Evolutionary conservation across 2,888 invertebrate species (phyloP).

Genomic region (Melieria picta): DNA sequence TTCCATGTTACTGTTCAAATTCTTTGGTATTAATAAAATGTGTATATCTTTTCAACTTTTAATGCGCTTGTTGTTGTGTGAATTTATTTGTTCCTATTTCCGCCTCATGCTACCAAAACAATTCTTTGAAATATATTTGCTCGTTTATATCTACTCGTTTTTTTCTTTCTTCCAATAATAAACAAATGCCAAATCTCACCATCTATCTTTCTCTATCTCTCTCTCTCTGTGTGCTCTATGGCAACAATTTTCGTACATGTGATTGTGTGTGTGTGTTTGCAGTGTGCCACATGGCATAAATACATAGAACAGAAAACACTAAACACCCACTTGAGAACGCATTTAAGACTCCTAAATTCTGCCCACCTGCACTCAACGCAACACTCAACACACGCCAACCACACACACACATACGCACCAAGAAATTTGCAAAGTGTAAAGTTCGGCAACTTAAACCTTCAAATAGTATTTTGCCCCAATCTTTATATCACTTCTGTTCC

Average conservation of each 20-base stretch:
- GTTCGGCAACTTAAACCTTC: too few relatives aligned
- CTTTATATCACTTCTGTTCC: conserved; percentile 34
- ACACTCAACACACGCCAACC: too few relatives aligned
- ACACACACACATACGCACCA: neutral
- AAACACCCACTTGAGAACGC: neutral
- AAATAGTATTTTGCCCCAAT: conserved; percentile 12
- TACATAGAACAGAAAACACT: neutral
- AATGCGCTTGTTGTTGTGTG: conserved; percentile 54
- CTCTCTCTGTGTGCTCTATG: conserved; percentile 7
- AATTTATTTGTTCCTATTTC: conserved; percentile 43
- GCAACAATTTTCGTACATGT: too few relatives aligned
- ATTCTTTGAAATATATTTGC: neutral
- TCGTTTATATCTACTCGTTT: conserved; percentile 23
- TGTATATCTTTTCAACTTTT: conserved; percentile 42
- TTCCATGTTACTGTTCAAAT: conserved; percentile 24
- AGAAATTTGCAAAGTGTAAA: too few relatives aligned
- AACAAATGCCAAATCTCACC: neutral
- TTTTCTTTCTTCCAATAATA: neutral
- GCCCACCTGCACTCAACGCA: too few relatives aligned
- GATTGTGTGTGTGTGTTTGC: neutral
- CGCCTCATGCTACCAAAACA: conserved; percentile 9
- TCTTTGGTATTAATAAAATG: conserved; percentile 18
- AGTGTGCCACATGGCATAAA: too few relatives aligned
- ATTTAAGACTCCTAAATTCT: too few relatives aligned
- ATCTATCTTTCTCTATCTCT: neutral